Conservation (phyloP, 2,113 vertebrate genomes). For the Vidua macroura region DNA sequence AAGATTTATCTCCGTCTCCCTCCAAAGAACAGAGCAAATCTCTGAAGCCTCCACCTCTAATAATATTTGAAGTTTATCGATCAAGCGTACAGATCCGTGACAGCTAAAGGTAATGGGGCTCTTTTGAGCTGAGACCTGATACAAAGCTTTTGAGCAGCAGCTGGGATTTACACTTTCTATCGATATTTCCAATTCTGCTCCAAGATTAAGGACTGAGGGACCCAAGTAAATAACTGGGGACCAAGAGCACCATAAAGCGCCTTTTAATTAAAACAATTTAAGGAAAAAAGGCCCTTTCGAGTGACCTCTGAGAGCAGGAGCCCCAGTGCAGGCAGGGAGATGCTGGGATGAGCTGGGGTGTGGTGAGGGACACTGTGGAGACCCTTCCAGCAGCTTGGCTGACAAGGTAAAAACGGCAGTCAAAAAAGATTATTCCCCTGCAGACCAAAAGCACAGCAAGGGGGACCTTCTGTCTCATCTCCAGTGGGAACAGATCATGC, state of each 20-base stretch:
- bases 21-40: constrained; percentile 84
- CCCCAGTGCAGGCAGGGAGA: not conserved
- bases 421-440: not conserved
- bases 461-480: not conserved
- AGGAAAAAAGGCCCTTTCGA: not conserved
- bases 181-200: constrained; percentile 84
- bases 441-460: not conserved
- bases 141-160: constrained; percentile 80
- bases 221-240: constrained; percentile 62
- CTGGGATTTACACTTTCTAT: constrained; percentile 82
- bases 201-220: constrained; percentile 75
- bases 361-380: not conserved
- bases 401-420: not conserved
- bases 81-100: constrained; percentile 87
- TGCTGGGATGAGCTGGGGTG: not conserved
- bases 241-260: constrained; percentile 24
- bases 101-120: constrained; percentile 86
- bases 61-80: constrained; percentile 93
- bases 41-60: constrained; percentile 86
- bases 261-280: constrained; percentile 72
- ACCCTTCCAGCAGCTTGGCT: not conserved
- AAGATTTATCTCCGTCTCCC: constrained; percentile 87
- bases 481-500: not conserved
- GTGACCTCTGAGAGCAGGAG: not conserved
- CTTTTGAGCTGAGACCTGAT: constrained; percentile 79